A percentile compares a stretch with the other conserved stretches of the same genome.
Conservation (phyloP, 2,888 invertebrate species). For the Papilio protenor region DNA sequence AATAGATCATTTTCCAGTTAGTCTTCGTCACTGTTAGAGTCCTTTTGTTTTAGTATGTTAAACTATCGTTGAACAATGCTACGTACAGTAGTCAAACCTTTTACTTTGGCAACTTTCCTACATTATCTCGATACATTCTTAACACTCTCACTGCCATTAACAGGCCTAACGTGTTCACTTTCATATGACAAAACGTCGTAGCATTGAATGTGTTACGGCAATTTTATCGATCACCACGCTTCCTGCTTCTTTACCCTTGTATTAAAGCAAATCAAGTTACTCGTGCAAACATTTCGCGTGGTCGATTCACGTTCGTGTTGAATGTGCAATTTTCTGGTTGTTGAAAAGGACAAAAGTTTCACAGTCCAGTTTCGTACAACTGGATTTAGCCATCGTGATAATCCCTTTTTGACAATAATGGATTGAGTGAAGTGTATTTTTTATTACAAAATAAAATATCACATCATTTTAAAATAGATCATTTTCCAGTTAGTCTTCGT, state of each 20-base stretch:
- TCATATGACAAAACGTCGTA: no score
- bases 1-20: background rate
- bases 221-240: background rate
- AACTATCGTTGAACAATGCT: no score
- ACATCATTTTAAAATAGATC: background rate
- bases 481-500: no score
- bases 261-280: constrained; percentile 6
- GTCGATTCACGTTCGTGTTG: constrained; percentile 20
- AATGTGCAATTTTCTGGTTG: constrained; percentile 23
- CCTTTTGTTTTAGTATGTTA: no score
- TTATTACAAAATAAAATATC: background rate
- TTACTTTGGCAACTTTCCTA: no score
- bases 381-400: background rate
- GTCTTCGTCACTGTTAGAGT: no score
- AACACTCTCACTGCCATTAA: no score
- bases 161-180: no score
- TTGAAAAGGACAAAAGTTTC: constrained; percentile 22
- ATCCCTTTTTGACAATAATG: background rate
- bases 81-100: no score
- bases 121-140: no score
- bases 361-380: constrained; percentile 6
- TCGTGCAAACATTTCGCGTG: background rate
- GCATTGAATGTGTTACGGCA: background rate
- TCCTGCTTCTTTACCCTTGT: background rate
- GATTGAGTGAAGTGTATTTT: background rate